phyloP scores from a whole-genome alignment of 2,113 vertebrate genomes.

The Peromyscus polionotus region DNA sequence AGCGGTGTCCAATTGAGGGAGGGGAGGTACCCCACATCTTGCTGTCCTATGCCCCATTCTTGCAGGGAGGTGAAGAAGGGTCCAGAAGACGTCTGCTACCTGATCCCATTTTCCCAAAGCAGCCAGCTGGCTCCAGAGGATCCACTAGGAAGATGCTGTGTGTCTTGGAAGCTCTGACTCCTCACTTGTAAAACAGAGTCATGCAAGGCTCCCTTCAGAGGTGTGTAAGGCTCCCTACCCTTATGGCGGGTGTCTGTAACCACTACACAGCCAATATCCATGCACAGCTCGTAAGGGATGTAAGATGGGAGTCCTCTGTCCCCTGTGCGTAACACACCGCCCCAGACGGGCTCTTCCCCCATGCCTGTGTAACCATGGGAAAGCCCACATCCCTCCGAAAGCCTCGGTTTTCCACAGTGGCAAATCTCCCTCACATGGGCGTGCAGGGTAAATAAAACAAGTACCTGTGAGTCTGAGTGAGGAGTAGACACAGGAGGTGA shows the following conservation, averaged over 20 bases:
- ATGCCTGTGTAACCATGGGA: no score
- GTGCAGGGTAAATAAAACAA: neutral
- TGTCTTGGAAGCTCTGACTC: neutral
- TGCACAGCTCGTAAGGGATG: neutral
- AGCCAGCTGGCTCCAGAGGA: neutral
- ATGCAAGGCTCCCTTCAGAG: neutral
- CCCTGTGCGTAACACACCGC: neutral
- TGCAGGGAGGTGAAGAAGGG: neutral
- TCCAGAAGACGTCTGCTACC: neutral
- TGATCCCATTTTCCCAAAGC: neutral
- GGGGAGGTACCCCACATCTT: neutral
- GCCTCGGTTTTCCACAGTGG: neutral
- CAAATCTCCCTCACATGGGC: neutral
- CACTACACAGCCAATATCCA: accelerated
- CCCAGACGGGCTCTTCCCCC: neutral
- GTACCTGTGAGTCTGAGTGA: neutral
- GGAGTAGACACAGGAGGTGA: neutral
- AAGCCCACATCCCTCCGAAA: neutral
- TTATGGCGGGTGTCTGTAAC: neutral
- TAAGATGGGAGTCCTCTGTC: neutral
- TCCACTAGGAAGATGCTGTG: neutral
- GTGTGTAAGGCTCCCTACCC: neutral
- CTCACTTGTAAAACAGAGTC: neutral
- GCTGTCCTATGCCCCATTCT: neutral
- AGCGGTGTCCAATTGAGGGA: slow-evolving; percentile 29